Conservation (phyloP, 2,888 invertebrate genomes). For the Ernsta delagoae region DNA sequence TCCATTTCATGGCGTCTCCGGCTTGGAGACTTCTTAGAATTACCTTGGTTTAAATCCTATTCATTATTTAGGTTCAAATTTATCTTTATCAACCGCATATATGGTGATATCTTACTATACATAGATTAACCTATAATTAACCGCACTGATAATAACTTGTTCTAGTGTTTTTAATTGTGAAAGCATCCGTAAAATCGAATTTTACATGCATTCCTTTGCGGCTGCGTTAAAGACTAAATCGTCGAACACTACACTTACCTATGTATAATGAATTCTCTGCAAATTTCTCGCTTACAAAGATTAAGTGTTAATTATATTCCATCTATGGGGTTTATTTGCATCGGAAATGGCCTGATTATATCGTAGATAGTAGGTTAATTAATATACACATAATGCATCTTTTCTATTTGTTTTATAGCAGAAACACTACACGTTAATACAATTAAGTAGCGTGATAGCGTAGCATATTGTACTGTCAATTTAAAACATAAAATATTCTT, state of each 20-base stretch:
- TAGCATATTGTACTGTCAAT: too few species aligned
- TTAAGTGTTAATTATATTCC: slow-evolving; percentile 2
- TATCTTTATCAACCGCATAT: not conserved
- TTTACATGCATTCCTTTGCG: slow-evolving; percentile 40
- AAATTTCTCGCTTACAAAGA: slow-evolving; percentile 13
- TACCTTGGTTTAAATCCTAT: too few species aligned
- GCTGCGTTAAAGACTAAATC: slow-evolving; percentile 38
- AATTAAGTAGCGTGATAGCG: slow-evolving; percentile 40
- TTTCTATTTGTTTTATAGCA: slow-evolving; percentile 47
- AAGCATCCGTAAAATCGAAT: slow-evolving; percentile 36
- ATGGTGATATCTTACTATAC: too few species aligned
- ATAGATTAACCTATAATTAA: slow-evolving; percentile 14
- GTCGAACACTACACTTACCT: not conserved
- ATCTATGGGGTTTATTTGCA: slow-evolving; percentile 27
- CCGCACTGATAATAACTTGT: slow-evolving; percentile 9
- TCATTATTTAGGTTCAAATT: too few species aligned
- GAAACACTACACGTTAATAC: slow-evolving; percentile 44
- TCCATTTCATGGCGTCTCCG: too few species aligned
- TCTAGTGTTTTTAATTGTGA: slow-evolving; percentile 10
- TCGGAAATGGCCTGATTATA: slow-evolving; percentile 43
- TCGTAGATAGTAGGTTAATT: slow-evolving; percentile 40
- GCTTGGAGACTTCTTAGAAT: too few species aligned
- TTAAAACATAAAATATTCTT: not conserved
- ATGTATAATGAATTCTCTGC: not conserved
- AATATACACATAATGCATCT: slow-evolving; percentile 35